A percentile compares a stretch with the other conserved stretches of the same genome.
These are phyloP conservation scores for Coecobrya sp. DNA, from an alignment of 2,888 invertebrate genomes.

Conservation along the genomic window DNA sequence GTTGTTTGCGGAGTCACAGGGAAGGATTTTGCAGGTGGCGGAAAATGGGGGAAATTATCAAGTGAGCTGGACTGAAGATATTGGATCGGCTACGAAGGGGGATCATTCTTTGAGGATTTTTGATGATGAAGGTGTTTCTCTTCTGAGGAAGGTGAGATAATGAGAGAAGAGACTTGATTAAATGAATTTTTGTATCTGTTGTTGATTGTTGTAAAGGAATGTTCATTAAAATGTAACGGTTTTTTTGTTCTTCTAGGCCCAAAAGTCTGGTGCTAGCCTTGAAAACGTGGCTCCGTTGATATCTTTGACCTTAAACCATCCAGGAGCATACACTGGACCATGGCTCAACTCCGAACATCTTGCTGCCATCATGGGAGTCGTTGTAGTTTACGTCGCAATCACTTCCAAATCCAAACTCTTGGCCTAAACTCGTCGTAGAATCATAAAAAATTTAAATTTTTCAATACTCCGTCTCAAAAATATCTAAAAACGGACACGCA, in stretches of 20 bases:
- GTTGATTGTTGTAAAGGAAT: background rate
- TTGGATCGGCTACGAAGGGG: slow-evolving; percentile 94
- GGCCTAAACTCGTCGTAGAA: slow-evolving; percentile 89
- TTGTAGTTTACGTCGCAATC: slow-evolving; percentile 96
- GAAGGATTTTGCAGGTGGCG: slow-evolving; percentile 86
- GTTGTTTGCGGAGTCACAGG: slow-evolving; percentile 88
- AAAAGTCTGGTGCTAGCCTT: slow-evolving; percentile 80
- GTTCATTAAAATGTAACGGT: too few species aligned
- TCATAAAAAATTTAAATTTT: background rate
- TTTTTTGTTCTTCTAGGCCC: slow-evolving; percentile 67
- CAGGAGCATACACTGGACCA: slow-evolving; percentile 95
- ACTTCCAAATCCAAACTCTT: slow-evolving; percentile 94
- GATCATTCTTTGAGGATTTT: slow-evolving; percentile 93
- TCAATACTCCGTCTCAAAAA: slow-evolving; percentile 42
- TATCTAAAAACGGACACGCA: slow-evolving; percentile 1
- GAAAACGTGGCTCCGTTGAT: slow-evolving; percentile 89
- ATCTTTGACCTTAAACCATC: slow-evolving; percentile 92
- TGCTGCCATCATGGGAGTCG: slow-evolving; percentile 93
- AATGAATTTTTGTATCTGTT: background rate
- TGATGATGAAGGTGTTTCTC: slow-evolving; percentile 97
- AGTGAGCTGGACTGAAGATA: slow-evolving; percentile 97
- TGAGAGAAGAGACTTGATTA: background rate
- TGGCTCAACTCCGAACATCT: slow-evolving; percentile 97
- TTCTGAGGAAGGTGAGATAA: slow-evolving; percentile 91
- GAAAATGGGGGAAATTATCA: slow-evolving; percentile 87